These are phyloP conservation scores for Scolanthus callimorphus DNA, from an alignment of 92 coral and sea anemone species.

Conservation along the genomic window DNA sequence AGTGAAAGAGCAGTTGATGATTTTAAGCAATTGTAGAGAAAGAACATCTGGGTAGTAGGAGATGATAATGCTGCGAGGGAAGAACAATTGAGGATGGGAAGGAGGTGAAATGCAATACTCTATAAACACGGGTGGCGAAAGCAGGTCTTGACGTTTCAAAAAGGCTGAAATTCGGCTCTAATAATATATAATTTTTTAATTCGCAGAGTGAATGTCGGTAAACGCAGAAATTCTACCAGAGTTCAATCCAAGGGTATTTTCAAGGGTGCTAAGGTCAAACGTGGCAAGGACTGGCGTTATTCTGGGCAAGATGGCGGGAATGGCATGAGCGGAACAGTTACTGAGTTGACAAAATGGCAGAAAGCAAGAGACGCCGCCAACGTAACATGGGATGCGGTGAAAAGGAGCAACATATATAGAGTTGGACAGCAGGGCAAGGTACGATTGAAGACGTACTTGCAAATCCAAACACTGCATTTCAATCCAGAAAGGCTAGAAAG, in stretches of 20 bases:
- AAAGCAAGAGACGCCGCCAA: constrained; percentile 28
- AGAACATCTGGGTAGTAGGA: too few relatives aligned
- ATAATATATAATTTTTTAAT: too few relatives aligned
- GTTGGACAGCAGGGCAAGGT: constrained; percentile 60
- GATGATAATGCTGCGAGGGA: too few relatives aligned
- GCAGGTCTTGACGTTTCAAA: too few relatives aligned
- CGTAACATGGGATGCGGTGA: constrained; percentile 45
- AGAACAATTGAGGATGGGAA: too few relatives aligned
- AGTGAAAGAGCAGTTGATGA: too few relatives aligned
- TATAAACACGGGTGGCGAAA: too few relatives aligned
- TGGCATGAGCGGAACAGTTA: constrained; percentile 42
- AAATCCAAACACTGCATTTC: not conserved
- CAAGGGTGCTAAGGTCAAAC: constrained; percentile 51
- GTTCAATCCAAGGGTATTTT: constrained; percentile 51
- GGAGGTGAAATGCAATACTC: too few relatives aligned
- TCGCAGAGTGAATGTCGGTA: constrained; percentile 44
- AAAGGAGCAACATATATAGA: constrained; percentile 37
- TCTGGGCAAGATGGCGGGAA: constrained; percentile 48
- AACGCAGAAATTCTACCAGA: constrained; percentile 48
- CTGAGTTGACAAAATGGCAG: constrained; percentile 29
- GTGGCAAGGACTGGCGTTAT: constrained; percentile 64
- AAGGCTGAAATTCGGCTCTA: too few relatives aligned
- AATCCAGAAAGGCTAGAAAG: too few relatives aligned
- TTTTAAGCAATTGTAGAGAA: too few relatives aligned
- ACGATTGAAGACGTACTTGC: not conserved